These are phyloP conservation scores for Galleria mellonella DNA, from an alignment of 1,140 invertebrate genomes.

Conservation along the genomic window DNA sequence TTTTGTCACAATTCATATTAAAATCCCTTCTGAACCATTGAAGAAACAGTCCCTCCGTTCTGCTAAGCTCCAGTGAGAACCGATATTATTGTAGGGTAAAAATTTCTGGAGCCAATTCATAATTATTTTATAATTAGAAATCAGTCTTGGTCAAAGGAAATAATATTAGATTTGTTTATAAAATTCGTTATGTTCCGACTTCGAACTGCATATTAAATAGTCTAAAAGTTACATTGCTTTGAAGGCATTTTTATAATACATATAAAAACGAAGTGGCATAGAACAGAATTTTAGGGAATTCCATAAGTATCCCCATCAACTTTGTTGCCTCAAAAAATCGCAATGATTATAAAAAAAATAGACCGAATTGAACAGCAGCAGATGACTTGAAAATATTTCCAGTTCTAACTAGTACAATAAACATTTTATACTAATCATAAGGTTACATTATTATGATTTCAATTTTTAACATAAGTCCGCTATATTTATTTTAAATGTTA, in stretches of 20 bases:
- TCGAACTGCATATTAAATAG: conserved; percentile 28
- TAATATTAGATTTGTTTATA: conserved; percentile 22
- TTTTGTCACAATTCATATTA: conserved; percentile 3
- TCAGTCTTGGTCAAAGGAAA: conserved; percentile 68
- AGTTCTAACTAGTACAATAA: neutral
- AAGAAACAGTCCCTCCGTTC: conserved; percentile 24
- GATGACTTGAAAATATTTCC: neutral
- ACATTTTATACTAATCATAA: neutral
- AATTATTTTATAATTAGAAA: conserved; percentile 37
- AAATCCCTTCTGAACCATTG: conserved; percentile 17
- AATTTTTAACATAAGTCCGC: neutral
- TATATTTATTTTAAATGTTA: conserved; percentile 1
- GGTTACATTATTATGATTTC: neutral
- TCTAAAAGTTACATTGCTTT: conserved; percentile 20
- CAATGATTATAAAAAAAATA: neutral
- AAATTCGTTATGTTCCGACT: conserved; percentile 22
- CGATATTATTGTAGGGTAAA: conserved; percentile 8
- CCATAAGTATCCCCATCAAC: conserved; percentile 8
- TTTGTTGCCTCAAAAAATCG: neutral
- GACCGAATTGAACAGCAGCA: conserved; percentile 3
- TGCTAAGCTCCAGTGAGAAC: conserved; percentile 2
- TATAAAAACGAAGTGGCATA: neutral
- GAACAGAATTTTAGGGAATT: conserved; percentile 40
- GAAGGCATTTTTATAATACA: neutral
- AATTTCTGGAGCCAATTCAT: conserved; percentile 23